Base-by-base conservation (phyloP, 2,797 vertebrate species). In the Sus cebifrons region DNA sequence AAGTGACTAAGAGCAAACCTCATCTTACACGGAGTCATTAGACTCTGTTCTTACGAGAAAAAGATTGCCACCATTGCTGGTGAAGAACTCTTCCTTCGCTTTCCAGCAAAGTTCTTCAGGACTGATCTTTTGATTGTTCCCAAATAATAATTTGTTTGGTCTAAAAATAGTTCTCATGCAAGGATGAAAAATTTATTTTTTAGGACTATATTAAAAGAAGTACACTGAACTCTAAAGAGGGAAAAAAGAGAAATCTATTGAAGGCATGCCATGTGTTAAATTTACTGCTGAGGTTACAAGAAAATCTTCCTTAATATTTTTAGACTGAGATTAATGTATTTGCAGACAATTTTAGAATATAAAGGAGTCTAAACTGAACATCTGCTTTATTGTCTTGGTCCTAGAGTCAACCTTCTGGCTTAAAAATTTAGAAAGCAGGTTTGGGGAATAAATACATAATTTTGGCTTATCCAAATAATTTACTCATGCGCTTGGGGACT, bases 311-410 rank as follows among this genome's bases (percentile, higher is more conserved):
- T 97, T 97, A 97, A 96, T 97, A 98, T 96, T 98, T 97, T 97
- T 94, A 97, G 97, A 95, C 85, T 12, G 77, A 97, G 96, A 98
- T 96, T 89, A 98, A 97, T 93, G 84, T 97, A 54, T 96, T 98
- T 98, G 79, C 87, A 97, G 94, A 92, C 56, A 91, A 81, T 93
- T 95, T 70, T 3, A 62, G 32, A 73, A 96, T 79, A 94, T 93
- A 94, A 98, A 98, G 96, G 97, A 79, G 96, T 79, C 96, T 95
- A 86, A 94, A 94, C 17, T 32, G 86, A 98, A 97, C 98, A 98
- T 97, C 98, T 98, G 98, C 54, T 98, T 98, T 96, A 98, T 97
- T 93, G 81, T 94, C 96, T 96, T 96, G 94, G 88, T 96, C 96
- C 71, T 77, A 93, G 93, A 96, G 93, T 97, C 97, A 97, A 70